Conservation (phyloP, 1,140 invertebrate species). For the Eciton burchellii region DNA sequence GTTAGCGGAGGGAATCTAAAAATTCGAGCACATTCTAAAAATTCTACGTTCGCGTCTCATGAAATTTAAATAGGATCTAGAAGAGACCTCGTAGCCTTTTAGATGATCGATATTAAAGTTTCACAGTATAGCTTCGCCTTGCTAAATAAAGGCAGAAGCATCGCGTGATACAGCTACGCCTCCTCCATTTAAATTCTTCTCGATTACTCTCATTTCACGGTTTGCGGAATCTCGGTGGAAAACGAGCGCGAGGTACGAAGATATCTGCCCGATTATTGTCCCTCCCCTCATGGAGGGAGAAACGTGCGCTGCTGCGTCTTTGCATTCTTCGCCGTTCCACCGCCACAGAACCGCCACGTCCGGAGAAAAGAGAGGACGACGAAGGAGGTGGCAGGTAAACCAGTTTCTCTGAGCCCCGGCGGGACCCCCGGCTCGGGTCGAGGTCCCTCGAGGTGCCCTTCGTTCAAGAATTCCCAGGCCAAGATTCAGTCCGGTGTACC, state of each 20-base stretch:
- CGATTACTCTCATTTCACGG: conserved; percentile 1
- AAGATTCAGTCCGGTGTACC: conserved; percentile 55
- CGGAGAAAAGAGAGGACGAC: conserved; percentile 63
- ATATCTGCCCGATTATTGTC: conserved; percentile 52
- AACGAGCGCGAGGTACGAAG: conserved; percentile 33
- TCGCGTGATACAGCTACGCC: background rate
- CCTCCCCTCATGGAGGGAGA: background rate
- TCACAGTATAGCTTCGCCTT: background rate
- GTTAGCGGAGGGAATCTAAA: background rate
- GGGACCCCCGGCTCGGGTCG: conserved; percentile 49
- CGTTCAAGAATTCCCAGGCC: conserved; percentile 67
- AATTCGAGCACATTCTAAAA: background rate
- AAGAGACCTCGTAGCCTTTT: background rate
- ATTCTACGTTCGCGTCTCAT: background rate
- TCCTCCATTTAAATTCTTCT: background rate
- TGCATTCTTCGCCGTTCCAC: conserved; percentile 53
- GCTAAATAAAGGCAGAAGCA: background rate
- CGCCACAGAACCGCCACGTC: conserved; percentile 47
- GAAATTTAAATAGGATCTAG: too few relatives aligned
- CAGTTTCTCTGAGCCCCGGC: conserved; percentile 64
- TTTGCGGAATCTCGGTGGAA: conserved; percentile 45
- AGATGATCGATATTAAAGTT: background rate
- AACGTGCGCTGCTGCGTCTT: conserved; percentile 31
- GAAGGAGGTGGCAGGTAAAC: conserved; percentile 70
- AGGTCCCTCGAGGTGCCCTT: conserved; percentile 62